Evolutionary conservation across 2,113 vertebrate species (phyloP), one percentile per base, ranked within the genome.

Genomic region (Corythoichthys haematopterus): DNA sequence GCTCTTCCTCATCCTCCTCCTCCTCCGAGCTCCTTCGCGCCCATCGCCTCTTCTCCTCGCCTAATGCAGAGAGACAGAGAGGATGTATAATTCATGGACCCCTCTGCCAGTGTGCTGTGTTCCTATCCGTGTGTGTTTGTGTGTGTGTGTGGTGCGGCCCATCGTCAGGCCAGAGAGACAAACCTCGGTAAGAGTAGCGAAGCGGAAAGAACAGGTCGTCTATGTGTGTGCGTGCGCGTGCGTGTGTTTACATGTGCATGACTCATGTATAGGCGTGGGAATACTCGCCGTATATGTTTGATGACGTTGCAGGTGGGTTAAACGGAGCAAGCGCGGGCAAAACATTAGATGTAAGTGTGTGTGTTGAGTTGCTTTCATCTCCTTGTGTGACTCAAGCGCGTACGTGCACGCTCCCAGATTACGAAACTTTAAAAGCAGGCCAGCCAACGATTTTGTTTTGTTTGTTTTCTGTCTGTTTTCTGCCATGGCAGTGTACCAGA

Each of bases 81-180:
- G 76, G 80, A 90, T 89, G 81, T 89, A 89, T 88, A 88, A 90
- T 90, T 88, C 87, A 89, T 88, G 66, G 67, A 64, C 75, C 58
- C 75, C 78, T 85, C 83, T 84, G 76, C 85, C 77, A 81, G 77
- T 68, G 69, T 15, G 16, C 37, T n/a, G 63, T 83, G 69, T 82
- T 10, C 55, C 45, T 66, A 38, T 64, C 55, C 59, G 69, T 81
- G 71, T 64, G 64, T 69, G 67, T 72, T 69, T 61, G 68, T 64
- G 55, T 40, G 55, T 72, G 66, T 43, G 61, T 63, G 61, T 61
- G 72, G 64, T 68, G 63, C 74, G 74, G 76, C 78, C 40, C 40
- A 43, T 71, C 58, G 57, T 74, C 71, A 72, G 82, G 71, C 77
- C 56, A 35, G 58, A 79, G 61, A 85, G 60, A 70, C 47, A 56